Base-by-base conservation (phyloP, 2,113 vertebrate species). In the Muscicapa adusta region DNA sequence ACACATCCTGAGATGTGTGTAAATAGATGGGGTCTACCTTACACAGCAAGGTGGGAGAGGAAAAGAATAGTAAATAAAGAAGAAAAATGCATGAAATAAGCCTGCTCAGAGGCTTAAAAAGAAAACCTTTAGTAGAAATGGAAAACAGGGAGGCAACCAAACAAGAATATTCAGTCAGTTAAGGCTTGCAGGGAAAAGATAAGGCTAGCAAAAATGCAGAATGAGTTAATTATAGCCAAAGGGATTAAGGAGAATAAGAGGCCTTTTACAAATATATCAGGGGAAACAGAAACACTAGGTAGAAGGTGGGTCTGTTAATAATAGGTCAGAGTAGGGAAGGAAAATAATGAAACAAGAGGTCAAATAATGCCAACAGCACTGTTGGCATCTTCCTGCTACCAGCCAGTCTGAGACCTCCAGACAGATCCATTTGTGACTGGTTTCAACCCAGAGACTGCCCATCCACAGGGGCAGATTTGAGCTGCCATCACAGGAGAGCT, bases 161-260 rank as follows among this genome's bases (percentile, higher is more conserved):
- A 97, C 94, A 96, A 96, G 96, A 97, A 97, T 95, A 97, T 95
- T 95, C 93, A 95, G 94, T 96, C 88, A 97, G 94, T 97, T 94
- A 96, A 94, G 85, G 85, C 91, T 97, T 97, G 95, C 92, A 97
- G 91, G 95, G 95, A 91, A 89, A 95, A 97, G 96, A 97, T 97
- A 97, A 97, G 96, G 96, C 83, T 91, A 95, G 95, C 85, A 95
- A 97, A 97, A 97, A 96, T 95, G 95, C 94, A 96, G 95, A 95
- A 96, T 89, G 91, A 96, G 96, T 95, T 97, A 97, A 97, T 97
- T 97, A 97, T 96, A 97, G 95, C 96, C 92, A 96, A 96, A 96
- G 94, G 94, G 95, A 96, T 96, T 94, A 96, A 94, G 95, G 89
- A 87, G 78, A 97, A 94, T 93, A 95, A 97, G 94, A 95, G 72